A percentile compares a stretch with the other conserved stretches of the same genome.
phyloP scores from a whole-genome alignment of 2,797 vertebrate species.

The Tenualosa thibaudeaui region DNA sequence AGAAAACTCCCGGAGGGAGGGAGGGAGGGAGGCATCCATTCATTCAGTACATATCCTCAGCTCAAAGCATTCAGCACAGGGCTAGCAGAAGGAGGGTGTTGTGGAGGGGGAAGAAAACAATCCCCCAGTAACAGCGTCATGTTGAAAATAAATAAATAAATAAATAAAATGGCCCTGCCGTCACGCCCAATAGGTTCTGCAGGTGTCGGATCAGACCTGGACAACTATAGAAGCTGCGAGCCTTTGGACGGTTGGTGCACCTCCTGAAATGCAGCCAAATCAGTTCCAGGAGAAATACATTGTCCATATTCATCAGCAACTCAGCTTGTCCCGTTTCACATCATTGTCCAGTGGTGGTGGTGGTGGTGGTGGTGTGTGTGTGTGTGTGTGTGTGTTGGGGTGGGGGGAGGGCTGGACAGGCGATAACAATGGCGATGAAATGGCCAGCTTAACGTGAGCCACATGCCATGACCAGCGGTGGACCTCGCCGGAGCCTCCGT shows the following conservation, averaged over 20 bases:
- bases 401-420: background rate
- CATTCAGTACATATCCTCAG: background rate
- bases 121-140: background rate
- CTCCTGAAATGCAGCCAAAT: background rate
- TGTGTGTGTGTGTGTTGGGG: no score
- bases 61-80: constrained; percentile 10
- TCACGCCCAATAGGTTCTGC: background rate
- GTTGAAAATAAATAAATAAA: background rate
- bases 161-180: background rate
- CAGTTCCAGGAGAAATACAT: background rate
- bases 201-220: background rate
- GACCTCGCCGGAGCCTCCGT: constrained; percentile 2
- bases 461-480: constrained; percentile 14
- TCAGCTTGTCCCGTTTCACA: background rate
- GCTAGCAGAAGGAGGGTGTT: background rate
- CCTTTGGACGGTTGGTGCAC: background rate
- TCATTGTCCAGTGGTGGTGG: background rate
- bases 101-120: background rate
- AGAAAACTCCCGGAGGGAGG: constrained; percentile 20
- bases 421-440: constrained; percentile 19
- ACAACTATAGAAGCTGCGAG: no score
- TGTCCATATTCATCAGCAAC: constrained; percentile 5
- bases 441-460: constrained; percentile 19
- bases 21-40: constrained; percentile 11
- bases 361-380: background rate